A percentile compares a stretch with the other conserved stretches of the same genome.
These are phyloP conservation scores for Sinella curviseta DNA, from an alignment of 1,140 invertebrate species.

Conservation along the genomic window DNA sequence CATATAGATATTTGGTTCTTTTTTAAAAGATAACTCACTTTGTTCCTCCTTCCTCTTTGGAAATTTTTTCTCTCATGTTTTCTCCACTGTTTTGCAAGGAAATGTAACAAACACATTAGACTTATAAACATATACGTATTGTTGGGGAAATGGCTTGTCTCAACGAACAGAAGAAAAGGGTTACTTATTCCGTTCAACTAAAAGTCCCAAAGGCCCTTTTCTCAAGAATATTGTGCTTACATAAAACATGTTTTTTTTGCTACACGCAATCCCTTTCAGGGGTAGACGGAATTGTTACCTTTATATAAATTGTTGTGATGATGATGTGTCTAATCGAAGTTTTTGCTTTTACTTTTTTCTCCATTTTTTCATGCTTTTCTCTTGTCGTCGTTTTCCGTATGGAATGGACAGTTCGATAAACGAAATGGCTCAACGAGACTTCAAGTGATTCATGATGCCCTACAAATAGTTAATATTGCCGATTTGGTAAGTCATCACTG, in stretches of 20 bases:
- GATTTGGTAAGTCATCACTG: conserved; percentile 77
- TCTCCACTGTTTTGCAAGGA: too few relatives aligned
- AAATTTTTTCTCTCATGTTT: too few relatives aligned
- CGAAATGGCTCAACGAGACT: conserved; percentile 83
- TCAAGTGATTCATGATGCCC: conserved; percentile 89
- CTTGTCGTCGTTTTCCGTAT: too few relatives aligned
- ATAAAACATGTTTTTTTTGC: not conserved
- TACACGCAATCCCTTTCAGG: not conserved
- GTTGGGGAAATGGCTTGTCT: not conserved
- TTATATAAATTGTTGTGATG: not conserved
- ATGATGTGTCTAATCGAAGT: not conserved
- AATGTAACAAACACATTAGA: too few relatives aligned
- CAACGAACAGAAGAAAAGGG: not conserved
- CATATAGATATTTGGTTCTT: too few relatives aligned
- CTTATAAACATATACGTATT: not conserved
- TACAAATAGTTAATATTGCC: conserved; percentile 94
- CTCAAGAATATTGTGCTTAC: not conserved
- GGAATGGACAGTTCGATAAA: conserved; percentile 76
- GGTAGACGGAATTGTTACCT: not conserved
- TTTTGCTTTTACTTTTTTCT: not conserved
- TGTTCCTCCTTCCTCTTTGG: too few relatives aligned
- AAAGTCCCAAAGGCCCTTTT: conserved; percentile 15
- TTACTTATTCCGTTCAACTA: not conserved
- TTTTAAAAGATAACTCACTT: too few relatives aligned
- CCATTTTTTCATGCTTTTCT: not conserved